A percentile compares a stretch with the other conserved stretches of the same genome.
phyloP scores from a whole-genome alignment of 92 coral and sea anemone genomes.

The Blastomussa wellsi region DNA sequence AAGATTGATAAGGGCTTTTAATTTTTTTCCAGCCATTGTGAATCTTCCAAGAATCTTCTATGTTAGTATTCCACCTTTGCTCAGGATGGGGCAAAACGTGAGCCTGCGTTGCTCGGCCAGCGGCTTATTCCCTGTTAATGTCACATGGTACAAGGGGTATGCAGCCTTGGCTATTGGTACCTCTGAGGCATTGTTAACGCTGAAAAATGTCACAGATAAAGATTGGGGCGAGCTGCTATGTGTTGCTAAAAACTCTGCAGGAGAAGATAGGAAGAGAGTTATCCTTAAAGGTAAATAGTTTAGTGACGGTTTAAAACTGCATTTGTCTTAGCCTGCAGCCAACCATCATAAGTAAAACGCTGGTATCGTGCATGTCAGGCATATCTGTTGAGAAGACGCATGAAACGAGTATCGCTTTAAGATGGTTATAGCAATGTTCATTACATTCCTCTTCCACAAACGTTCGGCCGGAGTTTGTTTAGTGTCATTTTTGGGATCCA shows the following conservation, averaged over 20 bases:
- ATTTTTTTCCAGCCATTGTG: background rate
- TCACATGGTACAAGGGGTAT: conserved; percentile 26
- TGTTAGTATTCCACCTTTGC: conserved; percentile 5
- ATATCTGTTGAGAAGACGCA: background rate
- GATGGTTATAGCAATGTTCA: too few species aligned
- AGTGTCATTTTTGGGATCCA: too few species aligned
- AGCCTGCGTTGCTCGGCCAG: conserved; percentile 21
- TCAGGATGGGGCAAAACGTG: conserved; percentile 19
- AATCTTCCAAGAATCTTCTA: conserved; percentile 25
- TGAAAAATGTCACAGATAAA: background rate
- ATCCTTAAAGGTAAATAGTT: background rate
- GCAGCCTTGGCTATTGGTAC: background rate
- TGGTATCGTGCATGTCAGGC: background rate
- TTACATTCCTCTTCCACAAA: too few species aligned
- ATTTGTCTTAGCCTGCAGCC: background rate
- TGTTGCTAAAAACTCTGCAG: conserved; percentile 12
- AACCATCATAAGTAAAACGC: background rate
- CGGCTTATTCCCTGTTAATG: conserved; percentile 3
- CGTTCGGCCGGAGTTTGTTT: too few species aligned
- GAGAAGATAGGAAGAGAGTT: conserved; percentile 22
- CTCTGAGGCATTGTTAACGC: conserved; percentile 10
- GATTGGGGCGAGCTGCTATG: conserved; percentile 22
- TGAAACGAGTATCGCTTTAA: background rate
- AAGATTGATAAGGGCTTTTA: background rate
- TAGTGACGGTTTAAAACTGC: background rate